Conservation (phyloP, 2,797 vertebrate genomes). For the Aldrovandia affinis region DNA sequence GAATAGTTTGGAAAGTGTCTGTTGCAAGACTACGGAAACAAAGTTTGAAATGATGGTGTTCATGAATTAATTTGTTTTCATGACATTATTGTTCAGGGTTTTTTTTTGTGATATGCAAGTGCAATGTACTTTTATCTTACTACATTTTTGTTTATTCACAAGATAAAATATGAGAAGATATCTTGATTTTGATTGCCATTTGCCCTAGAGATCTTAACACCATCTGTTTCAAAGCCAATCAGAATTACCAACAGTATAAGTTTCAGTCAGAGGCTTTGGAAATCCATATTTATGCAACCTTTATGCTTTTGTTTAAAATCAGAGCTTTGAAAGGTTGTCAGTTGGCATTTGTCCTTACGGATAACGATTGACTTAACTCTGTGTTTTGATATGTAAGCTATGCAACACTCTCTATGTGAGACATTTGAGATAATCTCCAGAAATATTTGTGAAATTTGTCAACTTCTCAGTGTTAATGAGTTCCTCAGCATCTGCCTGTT, state of each 20-base stretch:
- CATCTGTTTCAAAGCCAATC: conserved; percentile 25
- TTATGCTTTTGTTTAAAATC: conserved; percentile 45
- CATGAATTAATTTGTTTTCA: conserved; percentile 6
- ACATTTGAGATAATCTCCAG: neutral
- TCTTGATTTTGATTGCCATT: conserved; percentile 25
- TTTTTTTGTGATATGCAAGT: neutral
- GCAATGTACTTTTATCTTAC: neutral
- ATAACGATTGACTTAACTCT: conserved; percentile 40
- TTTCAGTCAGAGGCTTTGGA: neutral
- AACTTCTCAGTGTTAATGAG: too few relatives aligned
- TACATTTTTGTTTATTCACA: neutral
- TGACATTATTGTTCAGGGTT: neutral
- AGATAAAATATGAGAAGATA: neutral
- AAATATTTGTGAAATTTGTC: neutral
- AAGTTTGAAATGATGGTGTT: neutral
- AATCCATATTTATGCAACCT: conserved; percentile 31
- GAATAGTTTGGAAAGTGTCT: neutral
- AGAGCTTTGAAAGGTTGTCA: conserved; percentile 47
- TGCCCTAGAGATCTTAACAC: conserved; percentile 13
- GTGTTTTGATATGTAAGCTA: neutral
- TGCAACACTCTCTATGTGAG: neutral
- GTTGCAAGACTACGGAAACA: neutral
- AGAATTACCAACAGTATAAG: conserved; percentile 7
- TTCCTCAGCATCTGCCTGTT: too few relatives aligned
- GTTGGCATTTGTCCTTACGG: conserved; percentile 41